These are phyloP conservation scores for Stegostoma tigrinum DNA, from an alignment of 2,113 vertebrate species.

Conservation along the genomic window DNA sequence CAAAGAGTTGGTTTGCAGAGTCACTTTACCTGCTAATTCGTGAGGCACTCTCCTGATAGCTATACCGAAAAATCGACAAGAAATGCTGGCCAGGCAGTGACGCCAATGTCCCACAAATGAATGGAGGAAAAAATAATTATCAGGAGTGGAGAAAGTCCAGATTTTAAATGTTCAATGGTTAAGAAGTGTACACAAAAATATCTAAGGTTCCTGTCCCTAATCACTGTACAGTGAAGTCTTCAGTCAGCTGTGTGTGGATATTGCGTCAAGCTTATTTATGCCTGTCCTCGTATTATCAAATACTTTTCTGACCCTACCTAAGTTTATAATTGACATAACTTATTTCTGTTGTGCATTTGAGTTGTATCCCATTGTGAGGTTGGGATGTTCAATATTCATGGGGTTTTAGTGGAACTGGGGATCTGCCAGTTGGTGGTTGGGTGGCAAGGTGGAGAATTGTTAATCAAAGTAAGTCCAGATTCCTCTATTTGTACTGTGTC, in stretches of 20 bases:
- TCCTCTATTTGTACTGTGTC: neutral
- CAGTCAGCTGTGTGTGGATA: neutral
- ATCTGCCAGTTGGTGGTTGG: too few relatives aligned
- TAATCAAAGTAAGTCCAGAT: neutral
- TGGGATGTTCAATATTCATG: neutral
- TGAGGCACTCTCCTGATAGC: neutral
- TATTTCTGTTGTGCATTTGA: neutral
- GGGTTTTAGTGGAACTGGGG: neutral
- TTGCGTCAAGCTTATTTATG: neutral
- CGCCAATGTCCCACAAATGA: too few relatives aligned
- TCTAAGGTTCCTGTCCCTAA: neutral
- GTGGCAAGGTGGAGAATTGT: neutral
- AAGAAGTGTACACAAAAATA: neutral
- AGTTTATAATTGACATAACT: neutral
- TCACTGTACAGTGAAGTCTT: neutral
- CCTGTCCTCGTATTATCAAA: neutral
- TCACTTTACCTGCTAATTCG: neutral
- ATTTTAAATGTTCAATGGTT: neutral
- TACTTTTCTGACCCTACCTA: neutral
- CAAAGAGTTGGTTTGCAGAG: neutral
- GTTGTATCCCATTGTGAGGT: neutral
- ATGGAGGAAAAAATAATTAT: too few relatives aligned
- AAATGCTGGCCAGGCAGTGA: too few relatives aligned
- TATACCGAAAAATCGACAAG: neutral
- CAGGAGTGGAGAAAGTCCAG: neutral